A percentile compares a stretch with the other conserved stretches of the same genome.
Evolutionary conservation across 2,797 vertebrate species (phyloP).

Genomic region (Sebastes steindachneri): DNA sequence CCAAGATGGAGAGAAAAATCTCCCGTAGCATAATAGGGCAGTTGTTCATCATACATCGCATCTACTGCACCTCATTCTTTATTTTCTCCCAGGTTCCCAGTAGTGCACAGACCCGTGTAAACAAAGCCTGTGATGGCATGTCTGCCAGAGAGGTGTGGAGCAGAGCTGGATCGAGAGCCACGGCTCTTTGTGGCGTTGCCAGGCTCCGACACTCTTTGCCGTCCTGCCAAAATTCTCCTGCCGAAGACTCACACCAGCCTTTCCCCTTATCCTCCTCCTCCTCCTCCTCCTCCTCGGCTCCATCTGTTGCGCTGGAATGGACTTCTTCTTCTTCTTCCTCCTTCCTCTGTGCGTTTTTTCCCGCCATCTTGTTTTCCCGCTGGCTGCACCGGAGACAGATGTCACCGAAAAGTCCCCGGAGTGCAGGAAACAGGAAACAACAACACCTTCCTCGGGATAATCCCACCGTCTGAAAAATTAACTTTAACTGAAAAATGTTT

Average conservation of each 20-base stretch:
- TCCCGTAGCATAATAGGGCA: background rate
- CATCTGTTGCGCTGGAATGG: conserved; percentile 68
- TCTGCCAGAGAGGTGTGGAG: conserved; percentile 75
- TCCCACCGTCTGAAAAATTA: conserved; percentile 26
- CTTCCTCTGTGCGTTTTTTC: background rate
- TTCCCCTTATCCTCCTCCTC: conserved; percentile 18
- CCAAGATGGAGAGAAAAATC: background rate
- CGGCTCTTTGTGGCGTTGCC: conserved; percentile 79
- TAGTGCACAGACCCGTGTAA: conserved; percentile 34
- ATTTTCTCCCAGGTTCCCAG: conserved; percentile 35
- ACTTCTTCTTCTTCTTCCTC: conserved; percentile 16
- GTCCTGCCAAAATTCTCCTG: conserved; percentile 68
- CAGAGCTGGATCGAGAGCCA: conserved; percentile 67
- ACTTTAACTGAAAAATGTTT: conserved; percentile 82
- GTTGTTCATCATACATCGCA: conserved; percentile 36
- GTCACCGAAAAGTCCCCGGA: conserved; percentile 29
- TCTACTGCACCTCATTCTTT: conserved; percentile 23
- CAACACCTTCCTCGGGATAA: conserved; percentile 38
- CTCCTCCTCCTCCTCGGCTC: conserved; percentile 21
- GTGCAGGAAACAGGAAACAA: conserved; percentile 36
- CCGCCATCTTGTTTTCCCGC: conserved; percentile 42
- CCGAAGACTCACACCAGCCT: conserved; percentile 62
- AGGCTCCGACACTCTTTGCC: conserved; percentile 72
- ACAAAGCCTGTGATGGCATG: conserved; percentile 67
- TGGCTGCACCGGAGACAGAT: conserved; percentile 31